These are phyloP conservation scores for Smittia aterrima DNA, from an alignment of 2,888 invertebrate genomes.

Conservation along the genomic window DNA sequence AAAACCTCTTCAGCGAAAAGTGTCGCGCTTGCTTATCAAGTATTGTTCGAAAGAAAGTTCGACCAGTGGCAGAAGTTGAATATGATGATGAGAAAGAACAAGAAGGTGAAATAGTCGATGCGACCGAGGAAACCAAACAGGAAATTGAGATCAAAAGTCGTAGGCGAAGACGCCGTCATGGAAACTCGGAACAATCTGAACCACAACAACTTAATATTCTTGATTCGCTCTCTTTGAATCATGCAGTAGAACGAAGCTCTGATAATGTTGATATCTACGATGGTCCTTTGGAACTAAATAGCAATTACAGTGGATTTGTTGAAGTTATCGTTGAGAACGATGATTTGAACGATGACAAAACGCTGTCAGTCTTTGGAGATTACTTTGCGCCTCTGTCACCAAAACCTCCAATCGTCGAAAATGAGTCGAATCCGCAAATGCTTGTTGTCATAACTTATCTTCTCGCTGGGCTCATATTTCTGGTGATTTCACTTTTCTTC, in stretches of 20 bases:
- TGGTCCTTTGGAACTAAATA: slow-evolving; percentile 70
- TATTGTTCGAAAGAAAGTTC: slow-evolving; percentile 16
- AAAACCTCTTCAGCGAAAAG: slow-evolving; percentile 5
- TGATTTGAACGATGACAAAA: slow-evolving; percentile 53
- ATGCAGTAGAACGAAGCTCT: slow-evolving; percentile 5
- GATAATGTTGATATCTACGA: slow-evolving; percentile 60
- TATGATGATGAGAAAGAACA: slow-evolving; percentile 40
- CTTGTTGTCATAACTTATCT: slow-evolving; percentile 27
- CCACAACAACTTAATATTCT: slow-evolving; percentile 34
- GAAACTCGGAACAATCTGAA: slow-evolving; percentile 32
- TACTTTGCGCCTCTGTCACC: slow-evolving; percentile 73
- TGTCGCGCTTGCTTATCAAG: slow-evolving; percentile 18
- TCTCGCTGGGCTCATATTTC: slow-evolving; percentile 62
- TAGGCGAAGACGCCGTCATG: slow-evolving; percentile 42
- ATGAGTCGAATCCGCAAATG: slow-evolving; percentile 60
- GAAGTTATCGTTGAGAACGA: slow-evolving; percentile 61
- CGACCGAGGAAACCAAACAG: not conserved
- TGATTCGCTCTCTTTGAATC: slow-evolving; percentile 19
- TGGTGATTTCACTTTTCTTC: slow-evolving; percentile 62
- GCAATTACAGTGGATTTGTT: slow-evolving; percentile 82
- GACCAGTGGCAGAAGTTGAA: not conserved
- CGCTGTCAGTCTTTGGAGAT: slow-evolving; percentile 68
- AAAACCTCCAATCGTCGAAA: slow-evolving; percentile 57
- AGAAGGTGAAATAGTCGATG: slow-evolving; percentile 39
- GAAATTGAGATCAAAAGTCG: slow-evolving; percentile 19